A percentile compares a stretch with the other conserved stretches of the same genome.
Evolutionary conservation across 2,797 vertebrate genomes (phyloP).

Genomic region (Intellagama lesueurii): DNA sequence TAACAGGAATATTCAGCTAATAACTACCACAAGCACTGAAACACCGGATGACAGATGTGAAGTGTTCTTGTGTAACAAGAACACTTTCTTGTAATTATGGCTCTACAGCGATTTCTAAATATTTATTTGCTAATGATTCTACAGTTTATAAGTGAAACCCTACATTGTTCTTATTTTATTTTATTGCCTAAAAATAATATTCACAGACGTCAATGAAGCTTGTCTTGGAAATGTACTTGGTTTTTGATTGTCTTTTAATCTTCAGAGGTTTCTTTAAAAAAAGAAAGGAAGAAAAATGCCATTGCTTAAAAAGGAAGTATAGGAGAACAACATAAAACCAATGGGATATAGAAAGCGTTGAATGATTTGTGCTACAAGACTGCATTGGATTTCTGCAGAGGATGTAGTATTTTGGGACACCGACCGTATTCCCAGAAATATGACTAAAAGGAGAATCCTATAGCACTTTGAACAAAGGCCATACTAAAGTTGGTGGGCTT

Average conservation of each 20-base stretch:
- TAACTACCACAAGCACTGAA: slow-evolving; percentile 67
- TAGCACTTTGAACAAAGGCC: neutral
- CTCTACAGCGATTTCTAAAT: slow-evolving; percentile 74
- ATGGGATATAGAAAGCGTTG: neutral
- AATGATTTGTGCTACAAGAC: too few species aligned
- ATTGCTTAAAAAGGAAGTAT: neutral
- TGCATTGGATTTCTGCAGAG: too few species aligned
- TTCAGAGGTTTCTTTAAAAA: neutral
- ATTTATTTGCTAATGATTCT: slow-evolving; percentile 64
- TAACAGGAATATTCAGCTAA: slow-evolving; percentile 73
- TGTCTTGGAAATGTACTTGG: neutral
- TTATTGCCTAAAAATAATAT: neutral
- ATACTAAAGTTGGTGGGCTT: too few species aligned
- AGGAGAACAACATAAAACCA: slow-evolving; percentile 9
- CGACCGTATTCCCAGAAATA: too few species aligned
- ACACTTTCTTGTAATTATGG: slow-evolving; percentile 67
- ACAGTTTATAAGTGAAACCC: slow-evolving; percentile 45
- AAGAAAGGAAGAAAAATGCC: neutral
- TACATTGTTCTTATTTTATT: slow-evolving; percentile 27
- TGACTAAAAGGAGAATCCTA: neutral
- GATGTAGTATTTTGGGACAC: too few species aligned
- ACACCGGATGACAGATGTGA: slow-evolving; percentile 59
- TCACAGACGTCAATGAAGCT: slow-evolving; percentile 28
- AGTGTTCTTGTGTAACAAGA: slow-evolving; percentile 60
- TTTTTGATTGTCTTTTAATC: slow-evolving; percentile 33